A percentile compares a stretch with the other conserved stretches of the same genome.
Evolutionary conservation across 2,113 vertebrate genomes (phyloP).

Genomic region (Malurus cyaneus): DNA sequence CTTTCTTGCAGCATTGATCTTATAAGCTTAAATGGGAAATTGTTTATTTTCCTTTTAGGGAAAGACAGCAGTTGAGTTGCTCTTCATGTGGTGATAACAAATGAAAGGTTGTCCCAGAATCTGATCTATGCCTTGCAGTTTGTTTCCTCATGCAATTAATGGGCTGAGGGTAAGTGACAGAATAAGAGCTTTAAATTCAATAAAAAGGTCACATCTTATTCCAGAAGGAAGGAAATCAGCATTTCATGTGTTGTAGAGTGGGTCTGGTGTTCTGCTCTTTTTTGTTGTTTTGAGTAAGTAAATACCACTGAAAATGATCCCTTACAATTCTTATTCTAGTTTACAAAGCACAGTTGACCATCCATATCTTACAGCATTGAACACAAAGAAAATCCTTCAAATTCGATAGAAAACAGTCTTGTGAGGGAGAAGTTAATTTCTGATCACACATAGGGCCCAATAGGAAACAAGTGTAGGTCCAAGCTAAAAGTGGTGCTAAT

Average conservation of each 20-base stretch:
- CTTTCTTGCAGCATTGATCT: neutral
- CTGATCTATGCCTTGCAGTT: neutral
- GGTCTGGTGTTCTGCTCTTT: neutral
- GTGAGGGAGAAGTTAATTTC: neutral
- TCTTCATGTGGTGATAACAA: neutral
- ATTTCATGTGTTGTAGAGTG: neutral
- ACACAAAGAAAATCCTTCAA: neutral
- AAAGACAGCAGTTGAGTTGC: neutral
- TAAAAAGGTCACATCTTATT: neutral
- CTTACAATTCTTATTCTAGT: neutral
- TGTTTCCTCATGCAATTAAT: neutral
- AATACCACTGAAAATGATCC: neutral
- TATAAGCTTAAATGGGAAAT: neutral
- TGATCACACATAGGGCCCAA: neutral
- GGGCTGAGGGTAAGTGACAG: neutral
- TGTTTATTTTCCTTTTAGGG: slow-evolving; percentile 21
- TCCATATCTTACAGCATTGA: neutral
- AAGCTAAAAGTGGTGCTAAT: neutral
- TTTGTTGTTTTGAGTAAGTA: neutral
- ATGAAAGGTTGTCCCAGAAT: neutral
- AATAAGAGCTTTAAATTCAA: neutral
- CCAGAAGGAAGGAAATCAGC: neutral
- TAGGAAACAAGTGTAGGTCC: neutral
- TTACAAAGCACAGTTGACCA: neutral
- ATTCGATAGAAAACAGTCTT: neutral